A percentile compares a stretch with the other conserved stretches of the same genome.
Conservation (phyloP, 2,113 vertebrate genomes). For the Piprites chloris region DNA sequence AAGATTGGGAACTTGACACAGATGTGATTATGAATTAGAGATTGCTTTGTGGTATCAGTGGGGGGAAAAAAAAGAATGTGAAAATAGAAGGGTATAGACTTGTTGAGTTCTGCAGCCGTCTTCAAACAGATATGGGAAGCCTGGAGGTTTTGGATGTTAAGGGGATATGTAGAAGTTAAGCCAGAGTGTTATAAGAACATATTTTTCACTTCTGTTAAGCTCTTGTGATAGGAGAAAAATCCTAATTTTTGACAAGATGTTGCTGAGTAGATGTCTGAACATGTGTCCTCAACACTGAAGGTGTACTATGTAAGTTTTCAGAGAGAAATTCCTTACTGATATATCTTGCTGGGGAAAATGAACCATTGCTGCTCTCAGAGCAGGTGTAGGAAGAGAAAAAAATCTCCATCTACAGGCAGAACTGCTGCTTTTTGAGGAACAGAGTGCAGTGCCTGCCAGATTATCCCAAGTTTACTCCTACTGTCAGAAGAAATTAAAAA, state of each 20-base stretch:
- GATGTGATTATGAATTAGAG: slow-evolving; percentile 51
- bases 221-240: neutral
- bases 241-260: neutral
- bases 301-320: neutral
- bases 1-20: slow-evolving; percentile 45
- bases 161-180: neutral
- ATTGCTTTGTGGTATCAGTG: slow-evolving; percentile 38
- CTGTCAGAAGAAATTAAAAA: slow-evolving; percentile 3
- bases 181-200: neutral
- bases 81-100: slow-evolving; percentile 29
- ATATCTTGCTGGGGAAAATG: neutral
- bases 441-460: neutral
- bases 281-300: neutral
- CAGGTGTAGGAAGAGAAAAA: neutral
- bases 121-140: neutral
- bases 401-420: neutral
- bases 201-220: neutral
- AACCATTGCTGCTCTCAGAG: neutral
- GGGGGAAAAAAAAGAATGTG: neutral
- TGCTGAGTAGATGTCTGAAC: neutral
- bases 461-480: neutral
- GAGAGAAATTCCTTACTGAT: neutral
- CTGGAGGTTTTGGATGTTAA: neutral
- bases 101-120: slow-evolving; percentile 10
- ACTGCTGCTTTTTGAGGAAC: neutral